phyloP scores from a whole-genome alignment of 2,113 vertebrate species.

The Aleadryas rufinucha region DNA sequence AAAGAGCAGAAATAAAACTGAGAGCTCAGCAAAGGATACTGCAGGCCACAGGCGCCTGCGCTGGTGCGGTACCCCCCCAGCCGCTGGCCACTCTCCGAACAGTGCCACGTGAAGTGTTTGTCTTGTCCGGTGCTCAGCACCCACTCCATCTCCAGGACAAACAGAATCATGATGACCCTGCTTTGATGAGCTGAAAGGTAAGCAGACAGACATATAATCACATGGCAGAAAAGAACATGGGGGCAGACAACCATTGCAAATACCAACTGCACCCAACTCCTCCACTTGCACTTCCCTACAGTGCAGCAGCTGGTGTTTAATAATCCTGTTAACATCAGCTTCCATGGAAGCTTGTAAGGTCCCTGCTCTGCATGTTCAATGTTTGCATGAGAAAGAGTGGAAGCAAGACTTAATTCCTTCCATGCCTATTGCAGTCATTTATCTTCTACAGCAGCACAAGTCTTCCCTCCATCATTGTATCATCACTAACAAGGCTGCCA shows the following conservation, averaged over 20 bases:
- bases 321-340: too few species aligned
- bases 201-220: background rate
- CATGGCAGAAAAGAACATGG: rapidly evolving
- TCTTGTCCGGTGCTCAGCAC: conserved; percentile 93
- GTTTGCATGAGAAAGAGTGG: too few species aligned
- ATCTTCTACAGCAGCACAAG: too few species aligned
- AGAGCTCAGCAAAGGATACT: conserved; percentile 86
- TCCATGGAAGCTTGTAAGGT: too few species aligned
- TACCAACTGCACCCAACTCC: background rate
- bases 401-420: too few species aligned
- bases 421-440: too few species aligned
- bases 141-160: conserved; percentile 98
- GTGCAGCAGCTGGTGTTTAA: too few species aligned
- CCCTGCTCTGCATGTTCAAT: too few species aligned
- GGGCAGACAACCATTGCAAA: background rate
- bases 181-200: conserved; percentile 87
- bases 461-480: too few species aligned
- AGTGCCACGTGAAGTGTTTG: conserved; percentile 94
- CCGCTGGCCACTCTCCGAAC: conserved; percentile 90
- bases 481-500: too few species aligned
- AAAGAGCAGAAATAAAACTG: background rate
- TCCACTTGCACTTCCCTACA: background rate
- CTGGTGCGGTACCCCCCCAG: conserved; percentile 88
- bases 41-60: conserved; percentile 89
- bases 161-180: conserved; percentile 90